Percentiles rank a stretch among this genome's conserved stretches.
These are phyloP conservation scores for Tinea trinotella DNA, from an alignment of 2,888 invertebrate species.

Conservation along the genomic window DNA sequence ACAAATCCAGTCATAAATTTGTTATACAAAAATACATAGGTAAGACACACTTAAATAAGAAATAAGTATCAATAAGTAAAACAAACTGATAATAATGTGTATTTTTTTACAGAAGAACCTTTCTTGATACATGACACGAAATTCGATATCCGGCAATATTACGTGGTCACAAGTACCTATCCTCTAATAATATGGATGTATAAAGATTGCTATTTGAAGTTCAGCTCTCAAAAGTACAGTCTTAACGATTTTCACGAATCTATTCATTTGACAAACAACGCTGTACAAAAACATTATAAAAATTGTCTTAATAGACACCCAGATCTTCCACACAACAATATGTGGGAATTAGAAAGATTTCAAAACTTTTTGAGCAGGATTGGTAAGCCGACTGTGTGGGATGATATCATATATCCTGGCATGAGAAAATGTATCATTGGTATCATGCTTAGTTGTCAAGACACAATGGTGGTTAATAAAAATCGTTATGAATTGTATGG, in stretches of 20 bases:
- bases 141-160: constrained; percentile 94
- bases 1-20: constrained; percentile 75
- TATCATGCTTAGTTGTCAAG: constrained; percentile 85
- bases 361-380: constrained; percentile 72
- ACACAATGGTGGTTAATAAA: constrained; percentile 76
- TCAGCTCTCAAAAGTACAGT: constrained; percentile 87
- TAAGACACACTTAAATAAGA: constrained; percentile 42
- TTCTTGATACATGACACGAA: constrained; percentile 87
- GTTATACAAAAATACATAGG: constrained; percentile 94
- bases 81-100: background rate
- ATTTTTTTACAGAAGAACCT: constrained; percentile 78
- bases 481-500: constrained; percentile 93
- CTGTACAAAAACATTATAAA: constrained; percentile 84
- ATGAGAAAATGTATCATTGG: constrained; percentile 88
- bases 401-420: constrained; percentile 83
- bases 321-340: constrained; percentile 81
- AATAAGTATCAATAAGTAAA: background rate
- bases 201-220: constrained; percentile 86
- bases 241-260: constrained; percentile 85
- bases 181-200: constrained; percentile 91
- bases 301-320: constrained; percentile 65
- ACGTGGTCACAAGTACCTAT: constrained; percentile 83
- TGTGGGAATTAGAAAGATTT: constrained; percentile 87
- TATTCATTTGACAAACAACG: constrained; percentile 90
- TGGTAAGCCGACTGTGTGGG: constrained; percentile 77